Percentiles rank a stretch among this genome's conserved stretches.
Evolutionary conservation across 2,797 vertebrate genomes (phyloP).

Genomic region (Manis pentadactyla): DNA sequence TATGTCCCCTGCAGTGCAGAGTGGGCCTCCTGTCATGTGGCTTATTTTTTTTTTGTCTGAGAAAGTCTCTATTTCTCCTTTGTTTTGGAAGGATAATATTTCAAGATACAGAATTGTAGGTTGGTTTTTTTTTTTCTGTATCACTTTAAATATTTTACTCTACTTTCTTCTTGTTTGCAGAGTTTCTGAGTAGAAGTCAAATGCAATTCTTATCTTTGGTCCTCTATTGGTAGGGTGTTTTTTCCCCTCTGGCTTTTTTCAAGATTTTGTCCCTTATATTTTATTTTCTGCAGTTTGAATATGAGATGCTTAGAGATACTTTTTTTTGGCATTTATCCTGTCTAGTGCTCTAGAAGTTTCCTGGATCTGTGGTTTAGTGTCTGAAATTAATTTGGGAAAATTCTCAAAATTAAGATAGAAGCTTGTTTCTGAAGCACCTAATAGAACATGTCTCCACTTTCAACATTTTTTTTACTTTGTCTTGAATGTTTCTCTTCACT

Average conservation of each 20-base stretch:
- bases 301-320: not conserved
- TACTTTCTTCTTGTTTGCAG: not conserved
- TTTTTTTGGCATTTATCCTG: not conserved
- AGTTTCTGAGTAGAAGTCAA: not conserved
- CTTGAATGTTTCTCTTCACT: not conserved
- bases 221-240: not conserved
- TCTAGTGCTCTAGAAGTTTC: not conserved
- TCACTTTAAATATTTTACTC: not conserved
- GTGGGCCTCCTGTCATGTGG: conserved; percentile 92
- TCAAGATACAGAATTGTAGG: not conserved
- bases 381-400: not conserved
- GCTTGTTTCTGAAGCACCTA: not conserved
- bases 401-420: not conserved
- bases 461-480: not conserved
- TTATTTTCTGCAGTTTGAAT: not conserved
- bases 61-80: not conserved
- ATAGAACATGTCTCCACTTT: not conserved
- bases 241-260: not conserved
- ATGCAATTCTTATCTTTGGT: not conserved
- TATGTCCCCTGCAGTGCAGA: conserved; percentile 81
- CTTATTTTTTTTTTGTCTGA: conserved; percentile 78
- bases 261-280: not conserved
- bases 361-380: not conserved
- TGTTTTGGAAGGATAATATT: not conserved
- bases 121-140: not conserved